A percentile compares a stretch with the other conserved stretches of the same genome.
phyloP scores from a whole-genome alignment of 2,113 vertebrate genomes.

The Paradoxurus hermaphroditus region DNA sequence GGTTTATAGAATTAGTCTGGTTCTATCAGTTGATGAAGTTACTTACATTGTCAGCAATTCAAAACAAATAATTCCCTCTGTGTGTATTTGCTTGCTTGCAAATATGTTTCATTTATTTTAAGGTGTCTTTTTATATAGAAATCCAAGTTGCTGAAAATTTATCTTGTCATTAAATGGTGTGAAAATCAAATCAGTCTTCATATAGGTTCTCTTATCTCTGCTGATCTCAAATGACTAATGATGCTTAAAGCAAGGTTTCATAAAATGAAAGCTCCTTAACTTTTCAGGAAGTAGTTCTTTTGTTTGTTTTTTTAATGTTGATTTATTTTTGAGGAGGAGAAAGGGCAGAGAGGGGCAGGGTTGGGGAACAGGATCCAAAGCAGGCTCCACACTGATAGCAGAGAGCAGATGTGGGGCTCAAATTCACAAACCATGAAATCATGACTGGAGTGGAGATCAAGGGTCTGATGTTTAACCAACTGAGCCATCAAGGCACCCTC shows the following conservation, averaged over 20 bases:
- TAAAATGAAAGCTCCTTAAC: constrained; percentile 45
- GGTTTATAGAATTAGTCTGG: constrained; percentile 56
- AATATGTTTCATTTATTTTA: constrained; percentile 61
- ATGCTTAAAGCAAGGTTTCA: constrained; percentile 47
- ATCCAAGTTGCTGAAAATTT: constrained; percentile 48
- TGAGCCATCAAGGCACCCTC: too few species aligned
- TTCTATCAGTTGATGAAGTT: constrained; percentile 66
- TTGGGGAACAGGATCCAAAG: too few species aligned
- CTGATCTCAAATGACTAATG: constrained; percentile 22
- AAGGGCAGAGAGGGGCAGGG: too few species aligned
- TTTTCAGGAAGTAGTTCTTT: neutral
- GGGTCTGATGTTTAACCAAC: too few species aligned
- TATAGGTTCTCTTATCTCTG: constrained; percentile 23
- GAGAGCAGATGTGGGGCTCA: too few species aligned
- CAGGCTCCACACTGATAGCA: too few species aligned
- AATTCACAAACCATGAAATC: too few species aligned
- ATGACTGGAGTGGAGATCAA: too few species aligned
- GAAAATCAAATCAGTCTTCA: constrained; percentile 35
- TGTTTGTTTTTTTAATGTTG: neutral
- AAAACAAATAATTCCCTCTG: constrained; percentile 44
- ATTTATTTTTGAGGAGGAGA: too few species aligned
- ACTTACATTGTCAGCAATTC: constrained; percentile 55
- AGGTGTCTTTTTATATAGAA: constrained; percentile 54
- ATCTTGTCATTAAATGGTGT: constrained; percentile 62
- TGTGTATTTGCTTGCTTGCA: constrained; percentile 16